phyloP scores from a whole-genome alignment of 1,140 invertebrate species.

The Gryllus bimaculatus region DNA sequence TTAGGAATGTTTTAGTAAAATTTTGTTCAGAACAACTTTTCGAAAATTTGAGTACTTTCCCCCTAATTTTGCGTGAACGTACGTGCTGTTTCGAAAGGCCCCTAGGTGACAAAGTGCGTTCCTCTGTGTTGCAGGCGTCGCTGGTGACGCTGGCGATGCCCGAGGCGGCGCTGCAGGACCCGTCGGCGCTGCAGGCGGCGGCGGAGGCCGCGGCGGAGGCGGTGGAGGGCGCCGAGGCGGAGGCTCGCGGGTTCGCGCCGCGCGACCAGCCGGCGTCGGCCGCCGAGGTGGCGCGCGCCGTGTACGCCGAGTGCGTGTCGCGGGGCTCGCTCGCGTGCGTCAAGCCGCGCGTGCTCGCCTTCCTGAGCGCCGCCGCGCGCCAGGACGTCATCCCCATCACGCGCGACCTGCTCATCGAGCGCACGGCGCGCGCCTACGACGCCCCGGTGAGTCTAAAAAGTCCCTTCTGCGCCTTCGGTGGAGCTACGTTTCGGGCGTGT shows the following conservation, averaged over 20 bases:
- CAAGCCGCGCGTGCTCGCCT: slow-evolving; percentile 62
- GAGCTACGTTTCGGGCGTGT: too few relatives aligned
- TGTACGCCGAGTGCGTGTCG: slow-evolving; percentile 52
- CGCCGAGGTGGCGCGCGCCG: slow-evolving; percentile 45
- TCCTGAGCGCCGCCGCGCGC: slow-evolving; percentile 53
- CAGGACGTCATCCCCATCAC: slow-evolving; percentile 61
- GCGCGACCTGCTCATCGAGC: slow-evolving; percentile 58
- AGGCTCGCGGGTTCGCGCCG: not conserved
- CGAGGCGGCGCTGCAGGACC: slow-evolving; percentile 9
- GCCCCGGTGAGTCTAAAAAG: not conserved
- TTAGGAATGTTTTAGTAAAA: too few relatives aligned
- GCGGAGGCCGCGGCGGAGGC: slow-evolving; percentile 7
- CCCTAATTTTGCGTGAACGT: too few relatives aligned
- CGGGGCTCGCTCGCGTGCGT: slow-evolving; percentile 55
- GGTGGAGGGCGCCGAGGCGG: not conserved
- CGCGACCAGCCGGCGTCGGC: slow-evolving; percentile 32
- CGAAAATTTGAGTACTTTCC: too few relatives aligned
- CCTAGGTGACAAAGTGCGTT: too few relatives aligned
- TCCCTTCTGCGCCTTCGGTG: not conserved
- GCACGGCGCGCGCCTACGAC: slow-evolving; percentile 32
- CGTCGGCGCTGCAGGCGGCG: not conserved
- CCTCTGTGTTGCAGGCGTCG: too few relatives aligned
- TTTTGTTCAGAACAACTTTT: too few relatives aligned
- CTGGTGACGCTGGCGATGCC: not conserved
- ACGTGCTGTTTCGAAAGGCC: too few relatives aligned